Evolutionary conservation across 2,113 vertebrate species (phyloP), one percentile per base, ranked within the genome.

Genomic region (Paracanthobrama guichenoti): DNA sequence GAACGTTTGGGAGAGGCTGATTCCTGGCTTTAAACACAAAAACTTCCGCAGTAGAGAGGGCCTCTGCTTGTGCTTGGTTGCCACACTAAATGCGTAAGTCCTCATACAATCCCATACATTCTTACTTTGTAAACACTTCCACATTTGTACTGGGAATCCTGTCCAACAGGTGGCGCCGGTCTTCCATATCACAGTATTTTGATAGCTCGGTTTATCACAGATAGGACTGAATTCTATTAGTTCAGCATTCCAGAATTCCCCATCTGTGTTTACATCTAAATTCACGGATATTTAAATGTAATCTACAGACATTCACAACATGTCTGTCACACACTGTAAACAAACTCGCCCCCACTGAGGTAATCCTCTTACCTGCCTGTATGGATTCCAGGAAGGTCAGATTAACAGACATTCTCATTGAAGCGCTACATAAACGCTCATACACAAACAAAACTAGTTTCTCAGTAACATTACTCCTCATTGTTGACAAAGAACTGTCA

Each of bases 1-100:
- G 97, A 96, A 94, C 80, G 87, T 98, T 90, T 99, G 97, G 97
- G 97, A 98, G 90, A 96, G 95, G 83, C 93, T 99, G 91, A 90
- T 95, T 89, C 91, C 92, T 90, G 95, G 95, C 85, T 99, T 99
- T 91, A 99, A 99, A 92, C 97, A 99, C 93, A 99, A 98, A 95
- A 99, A 99, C 93, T 97, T 96, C 95, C 95, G 97, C 90, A 95
- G 95, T 90, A 95, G 97, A 92, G 97, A 99, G 94, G 97, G 97
- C 89, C 87, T 97, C 84, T 98, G 97, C 92, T 91, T 97, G 69
- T 98, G 97, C 93, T 95, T 99, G 89, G 94, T 94, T 90, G 93
- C 96, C 91, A 97, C 97, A 50, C 94, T 99, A 88, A 95, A 93
- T 92, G 93, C 77, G 97, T 99, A 95, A 97, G 97, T 94, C 75